Base-by-base conservation (phyloP, 2,888 invertebrate genomes). In the Loripinus fragilis region DNA sequence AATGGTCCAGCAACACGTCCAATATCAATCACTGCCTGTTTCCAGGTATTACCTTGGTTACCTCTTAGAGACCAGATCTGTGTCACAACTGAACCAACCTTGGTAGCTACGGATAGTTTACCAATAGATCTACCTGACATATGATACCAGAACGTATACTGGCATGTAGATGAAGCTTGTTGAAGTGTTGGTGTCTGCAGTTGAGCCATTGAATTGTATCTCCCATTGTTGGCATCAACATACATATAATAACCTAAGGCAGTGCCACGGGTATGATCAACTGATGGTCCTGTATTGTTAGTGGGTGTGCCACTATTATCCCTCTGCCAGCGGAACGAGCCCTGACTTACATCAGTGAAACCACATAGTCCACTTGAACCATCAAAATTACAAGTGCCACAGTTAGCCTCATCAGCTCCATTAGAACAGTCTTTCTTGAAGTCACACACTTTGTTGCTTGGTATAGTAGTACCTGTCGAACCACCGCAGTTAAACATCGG, bases 131-230 rank as follows among this genome's bases (percentile, higher is more conserved):
- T 74, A 33, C 89, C 90, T 80, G 87, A 82, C 91, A 93, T 92
- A 85, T 92, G 90, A 71, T 89, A 90, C 81, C 82, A 89, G 84
- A 90, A 87, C 15, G 86, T 72, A 60, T 91, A 76, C 94, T 97
- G 96, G 92, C 98, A 98, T 23, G 97, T 97, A 86, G 97, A 96
- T 89, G 96, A 96, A 92, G 96, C 97, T 72, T 95, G 86, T 12
- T 86, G 81, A 10, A 92, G 76, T 0, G 74, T 48, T 28, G 89
- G 88, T 42, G 89, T 90, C 69, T 78, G 66, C 0, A 91, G 78
- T 0, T 72, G 78, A 7, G 91, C 91, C 33, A 69, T 33, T 7
- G 86, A 52, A 50, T 78, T 81, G 38, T 48, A 23, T 0, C 33
- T 25, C 3, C 89, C 89, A 71, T 85, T 93, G 81, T 80, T 91